phyloP scores from a whole-genome alignment of 2,888 invertebrate species.

The Dasysyrphus albostriatus region DNA sequence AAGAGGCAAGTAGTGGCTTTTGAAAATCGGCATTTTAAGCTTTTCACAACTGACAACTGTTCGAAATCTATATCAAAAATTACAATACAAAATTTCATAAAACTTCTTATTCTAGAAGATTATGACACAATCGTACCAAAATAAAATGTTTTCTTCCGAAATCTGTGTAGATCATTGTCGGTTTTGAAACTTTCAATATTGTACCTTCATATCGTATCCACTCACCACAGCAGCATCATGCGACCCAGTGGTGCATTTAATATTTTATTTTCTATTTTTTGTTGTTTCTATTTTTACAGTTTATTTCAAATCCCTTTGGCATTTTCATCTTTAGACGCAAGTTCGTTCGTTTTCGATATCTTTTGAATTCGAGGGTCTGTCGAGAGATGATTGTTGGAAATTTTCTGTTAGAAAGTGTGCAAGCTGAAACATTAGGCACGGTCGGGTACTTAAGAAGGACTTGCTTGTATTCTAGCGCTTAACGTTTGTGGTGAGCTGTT shows the following conservation, averaged over 20 bases:
- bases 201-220: background rate
- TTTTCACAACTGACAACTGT: too few species aligned
- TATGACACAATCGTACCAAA: too few species aligned
- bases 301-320: conserved; percentile 32
- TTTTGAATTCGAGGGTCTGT: conserved; percentile 66
- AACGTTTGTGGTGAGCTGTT: conserved; percentile 3
- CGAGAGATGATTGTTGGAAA: conserved; percentile 57
- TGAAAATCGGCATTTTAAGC: too few species aligned
- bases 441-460: conserved; percentile 54
- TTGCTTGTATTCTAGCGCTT: conserved; percentile 3
- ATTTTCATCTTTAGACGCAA: conserved; percentile 15
- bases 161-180: too few species aligned
- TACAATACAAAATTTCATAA: too few species aligned
- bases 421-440: conserved; percentile 63
- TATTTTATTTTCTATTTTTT: background rate
- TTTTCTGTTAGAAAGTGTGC: conserved; percentile 49
- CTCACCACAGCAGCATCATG: background rate
- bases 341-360: conserved; percentile 53
- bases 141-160: too few species aligned
- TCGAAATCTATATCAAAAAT: too few species aligned
- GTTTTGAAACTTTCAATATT: background rate
- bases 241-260: background rate
- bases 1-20: background rate
- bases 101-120: too few species aligned
- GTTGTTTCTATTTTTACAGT: background rate